Base-by-base conservation (phyloP, 2,888 invertebrate species). In the Tromatobia lineatoria region DNA sequence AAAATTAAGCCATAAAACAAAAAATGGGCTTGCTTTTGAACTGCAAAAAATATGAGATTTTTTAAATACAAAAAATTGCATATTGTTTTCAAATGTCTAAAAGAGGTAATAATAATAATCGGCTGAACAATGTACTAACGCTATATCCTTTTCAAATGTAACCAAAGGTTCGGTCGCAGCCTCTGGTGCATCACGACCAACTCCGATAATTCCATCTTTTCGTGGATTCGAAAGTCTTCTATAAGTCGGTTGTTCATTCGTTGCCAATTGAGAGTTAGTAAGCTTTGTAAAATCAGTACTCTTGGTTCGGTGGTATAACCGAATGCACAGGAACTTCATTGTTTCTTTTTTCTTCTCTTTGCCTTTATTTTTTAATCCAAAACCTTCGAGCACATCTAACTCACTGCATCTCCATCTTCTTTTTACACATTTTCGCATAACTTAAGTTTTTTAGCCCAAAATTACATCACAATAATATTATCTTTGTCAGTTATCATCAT, bases 191-290 rank as follows among this genome's bases (percentile, higher is more conserved):
- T 86, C 77, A 25, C 85, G 79, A 64, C 87, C 64, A 13, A 88
- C 88, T 0, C 90, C 90, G n/a, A 90, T 82, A 6, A 91, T 86
- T 4, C 87, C 88, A 52, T 80, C 87, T 71, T 90, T 91, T 10
- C 91, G 80, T 6, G 82, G 73, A 57, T 85, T 83, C 0, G 87
- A 83, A 11, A 90, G 54, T 57, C 86, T 57, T 6, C 89, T 82
- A 69, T 90, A 91, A 54, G 80, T 88, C n/a, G 87, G 85, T 69
- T 85, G 87, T 2, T 81, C 78, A 69, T 54, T 73, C 15, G 64
- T 42, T 0, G 10, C 23, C 20, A 52, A 45, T 52, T 23, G 54
- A n/a, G 34, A n/a, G 29, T 54, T 20, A 10, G 10, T 10, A 15
- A 15, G 13, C 0, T 70, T 78, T 11, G 74, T 52, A 10, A 86